These are phyloP conservation scores for Antidorcas marsupialis DNA, from an alignment of 2,113 vertebrate genomes.

Conservation along the genomic window DNA sequence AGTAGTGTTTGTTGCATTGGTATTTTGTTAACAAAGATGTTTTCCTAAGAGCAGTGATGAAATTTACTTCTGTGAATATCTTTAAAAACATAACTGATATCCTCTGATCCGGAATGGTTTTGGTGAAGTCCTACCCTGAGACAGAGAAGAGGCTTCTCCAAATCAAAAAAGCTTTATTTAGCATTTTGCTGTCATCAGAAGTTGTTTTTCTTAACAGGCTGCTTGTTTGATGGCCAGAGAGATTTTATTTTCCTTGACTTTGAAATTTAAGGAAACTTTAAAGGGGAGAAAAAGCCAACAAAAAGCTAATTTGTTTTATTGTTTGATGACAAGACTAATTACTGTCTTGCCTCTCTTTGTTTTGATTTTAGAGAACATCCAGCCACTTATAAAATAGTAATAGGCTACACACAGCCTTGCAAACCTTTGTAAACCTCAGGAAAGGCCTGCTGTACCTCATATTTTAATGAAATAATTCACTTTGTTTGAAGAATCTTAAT, in stretches of 20 bases:
- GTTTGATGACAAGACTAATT: neutral
- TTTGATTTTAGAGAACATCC: constrained; percentile 6
- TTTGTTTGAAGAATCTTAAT: neutral
- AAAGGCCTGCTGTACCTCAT: neutral
- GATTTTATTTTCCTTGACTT: neutral
- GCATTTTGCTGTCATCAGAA: neutral
- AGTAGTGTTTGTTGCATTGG: neutral
- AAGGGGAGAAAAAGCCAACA: neutral
- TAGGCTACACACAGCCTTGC: neutral
- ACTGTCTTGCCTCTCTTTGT: neutral
- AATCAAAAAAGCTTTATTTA: neutral
- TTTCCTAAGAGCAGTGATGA: neutral
- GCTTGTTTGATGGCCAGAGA: neutral
- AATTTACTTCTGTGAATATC: neutral
- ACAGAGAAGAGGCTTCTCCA: neutral
- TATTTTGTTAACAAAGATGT: neutral
- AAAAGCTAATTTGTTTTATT: neutral
- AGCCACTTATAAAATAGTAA: neutral
- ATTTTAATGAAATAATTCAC: constrained; percentile 1
- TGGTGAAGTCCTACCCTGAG: neutral
- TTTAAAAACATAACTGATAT: neutral
- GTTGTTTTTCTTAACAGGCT: neutral
- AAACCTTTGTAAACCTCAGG: neutral
- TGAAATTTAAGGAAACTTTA: neutral
- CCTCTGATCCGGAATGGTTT: neutral